These are phyloP conservation scores for Ochropleura plecta DNA, from an alignment of 2,888 invertebrate genomes.

Conservation along the genomic window DNA sequence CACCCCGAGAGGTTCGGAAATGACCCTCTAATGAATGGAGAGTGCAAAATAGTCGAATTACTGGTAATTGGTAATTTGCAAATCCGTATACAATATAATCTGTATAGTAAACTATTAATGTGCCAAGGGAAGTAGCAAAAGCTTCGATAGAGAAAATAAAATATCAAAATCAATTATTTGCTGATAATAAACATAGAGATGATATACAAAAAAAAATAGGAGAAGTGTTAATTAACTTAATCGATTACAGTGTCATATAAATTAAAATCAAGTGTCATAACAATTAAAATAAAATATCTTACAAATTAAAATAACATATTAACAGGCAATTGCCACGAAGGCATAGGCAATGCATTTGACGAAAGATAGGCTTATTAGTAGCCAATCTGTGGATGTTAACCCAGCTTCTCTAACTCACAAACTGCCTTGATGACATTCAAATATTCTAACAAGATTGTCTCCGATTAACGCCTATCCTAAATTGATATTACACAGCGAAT, in stretches of 20 bases:
- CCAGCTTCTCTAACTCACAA: background rate
- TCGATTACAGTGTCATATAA: too few species aligned
- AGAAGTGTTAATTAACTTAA: too few species aligned
- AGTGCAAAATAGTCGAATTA: conserved; percentile 78
- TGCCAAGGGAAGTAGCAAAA: background rate
- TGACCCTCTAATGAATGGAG: conserved; percentile 79
- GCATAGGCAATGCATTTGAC: background rate
- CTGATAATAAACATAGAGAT: too few species aligned
- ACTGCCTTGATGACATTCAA: background rate
- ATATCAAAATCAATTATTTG: too few species aligned
- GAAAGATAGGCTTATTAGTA: background rate
- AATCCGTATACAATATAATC: conserved; percentile 59
- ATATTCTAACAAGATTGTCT: background rate
- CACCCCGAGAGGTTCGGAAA: conserved; percentile 75
- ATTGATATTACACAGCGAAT: conserved; percentile 40
- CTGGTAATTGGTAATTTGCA: conserved; percentile 76
- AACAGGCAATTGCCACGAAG: too few species aligned
- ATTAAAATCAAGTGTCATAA: too few species aligned
- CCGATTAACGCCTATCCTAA: conserved; percentile 23
- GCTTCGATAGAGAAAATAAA: background rate
- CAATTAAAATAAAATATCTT: too few species aligned
- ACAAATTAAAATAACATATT: too few species aligned
- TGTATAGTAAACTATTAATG: background rate
- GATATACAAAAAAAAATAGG: too few species aligned
- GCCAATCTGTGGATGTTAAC: background rate